Conservation (phyloP, 2,797 vertebrate genomes). For the Etheostoma nigrum region DNA sequence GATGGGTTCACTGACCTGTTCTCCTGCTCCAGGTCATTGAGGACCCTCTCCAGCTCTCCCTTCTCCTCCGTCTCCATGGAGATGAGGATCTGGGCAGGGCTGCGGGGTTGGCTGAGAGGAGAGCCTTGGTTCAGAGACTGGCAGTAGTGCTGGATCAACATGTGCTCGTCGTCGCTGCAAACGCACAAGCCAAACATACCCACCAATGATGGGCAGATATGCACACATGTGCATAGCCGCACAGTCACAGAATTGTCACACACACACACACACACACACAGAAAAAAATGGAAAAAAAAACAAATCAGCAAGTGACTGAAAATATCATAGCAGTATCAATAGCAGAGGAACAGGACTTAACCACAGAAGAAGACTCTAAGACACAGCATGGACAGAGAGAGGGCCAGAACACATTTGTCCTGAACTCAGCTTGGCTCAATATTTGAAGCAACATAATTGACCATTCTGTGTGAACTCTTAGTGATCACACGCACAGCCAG, state of each 20-base stretch:
- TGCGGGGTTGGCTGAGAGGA: slow-evolving; percentile 97
- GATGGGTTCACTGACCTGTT: slow-evolving; percentile 88
- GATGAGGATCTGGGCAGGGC: slow-evolving; percentile 99
- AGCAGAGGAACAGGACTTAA: slow-evolving; percentile 38
- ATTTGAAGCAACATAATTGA: slow-evolving; percentile 10
- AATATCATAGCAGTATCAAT: too few species aligned
- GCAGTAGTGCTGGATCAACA: slow-evolving; percentile 99
- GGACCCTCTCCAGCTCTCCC: slow-evolving; percentile 97
- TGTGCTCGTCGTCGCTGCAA: slow-evolving; percentile 99
- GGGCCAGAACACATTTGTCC: slow-evolving; percentile 8
- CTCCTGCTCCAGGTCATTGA: slow-evolving; percentile 96
- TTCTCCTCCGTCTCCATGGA: slow-evolving; percentile 99
- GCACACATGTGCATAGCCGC: slow-evolving; percentile 12
- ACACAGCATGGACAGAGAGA: slow-evolving; percentile 40
- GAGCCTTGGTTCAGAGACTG: slow-evolving; percentile 99
- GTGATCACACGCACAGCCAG: background rate
- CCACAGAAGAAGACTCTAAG: slow-evolving; percentile 36
- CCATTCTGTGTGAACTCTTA: slow-evolving; percentile 10
- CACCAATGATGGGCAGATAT: slow-evolving; percentile 54
- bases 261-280: background rate
- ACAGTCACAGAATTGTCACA: slow-evolving; percentile 1
- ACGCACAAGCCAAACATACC: slow-evolving; percentile 37
- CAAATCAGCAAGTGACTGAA: slow-evolving; percentile 55
- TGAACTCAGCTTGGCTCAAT: background rate
- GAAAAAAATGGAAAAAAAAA: slow-evolving; percentile 29